A percentile compares a stretch with the other conserved stretches of the same genome.
These are phyloP conservation scores for Lissocephala sabroskyi DNA, from an alignment of 2,888 invertebrate genomes.

Conservation along the genomic window DNA sequence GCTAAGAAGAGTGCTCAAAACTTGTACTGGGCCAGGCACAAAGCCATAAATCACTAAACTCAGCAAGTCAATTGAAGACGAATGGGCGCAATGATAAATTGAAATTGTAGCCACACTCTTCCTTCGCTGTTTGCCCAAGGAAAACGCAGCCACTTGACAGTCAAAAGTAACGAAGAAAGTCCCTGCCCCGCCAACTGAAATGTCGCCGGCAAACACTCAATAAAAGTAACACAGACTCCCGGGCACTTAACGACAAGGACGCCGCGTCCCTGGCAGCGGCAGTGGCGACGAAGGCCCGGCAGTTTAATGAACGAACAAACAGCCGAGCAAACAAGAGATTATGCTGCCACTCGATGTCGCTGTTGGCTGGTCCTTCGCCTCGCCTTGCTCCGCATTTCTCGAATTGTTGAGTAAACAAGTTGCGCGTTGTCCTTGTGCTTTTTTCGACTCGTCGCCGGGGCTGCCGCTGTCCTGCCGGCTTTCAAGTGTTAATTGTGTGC, in stretches of 20 bases:
- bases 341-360: conserved; percentile 40
- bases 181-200: not conserved
- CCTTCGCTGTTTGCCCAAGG: conserved; percentile 47
- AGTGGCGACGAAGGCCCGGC: conserved; percentile 3
- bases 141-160: conserved; percentile 6
- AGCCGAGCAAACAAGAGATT: conserved; percentile 47
- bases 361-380: not conserved
- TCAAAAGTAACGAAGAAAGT: conserved; percentile 5
- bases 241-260: not conserved
- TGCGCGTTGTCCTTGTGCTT: conserved; percentile 27
- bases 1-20: too few species aligned
- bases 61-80: conserved; percentile 39
- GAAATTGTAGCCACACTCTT: conserved; percentile 51
- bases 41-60: conserved; percentile 41
- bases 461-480: conserved; percentile 11
- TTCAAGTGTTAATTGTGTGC: conserved; percentile 60
- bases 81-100: conserved; percentile 54
- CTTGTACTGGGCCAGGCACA: too few species aligned
- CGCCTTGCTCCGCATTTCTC: not conserved
- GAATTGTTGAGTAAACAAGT: conserved; percentile 46
- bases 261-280: not conserved
- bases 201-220: conserved; percentile 26
- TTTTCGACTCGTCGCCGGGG: conserved; percentile 8
- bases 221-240: conserved; percentile 33
- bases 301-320: conserved; percentile 56